phyloP scores from a whole-genome alignment of 2,888 invertebrate species.

The Cremastobaeus sp. region DNA sequence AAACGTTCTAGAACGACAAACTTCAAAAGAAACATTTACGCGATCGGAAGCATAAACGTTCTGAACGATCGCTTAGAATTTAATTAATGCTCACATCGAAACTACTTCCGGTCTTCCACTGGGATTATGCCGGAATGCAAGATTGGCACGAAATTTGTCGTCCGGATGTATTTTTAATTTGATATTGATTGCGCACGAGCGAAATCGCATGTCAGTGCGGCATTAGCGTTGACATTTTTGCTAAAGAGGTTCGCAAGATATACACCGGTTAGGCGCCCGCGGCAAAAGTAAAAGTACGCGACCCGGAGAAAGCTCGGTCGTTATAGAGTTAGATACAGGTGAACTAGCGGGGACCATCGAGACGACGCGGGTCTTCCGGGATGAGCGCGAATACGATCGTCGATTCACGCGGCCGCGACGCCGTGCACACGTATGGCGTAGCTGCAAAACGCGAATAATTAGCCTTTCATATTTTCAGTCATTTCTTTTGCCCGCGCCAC shows the following conservation, averaged over 20 bases:
- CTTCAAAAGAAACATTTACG: too few species aligned
- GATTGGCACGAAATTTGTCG: too few species aligned
- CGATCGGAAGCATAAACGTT: too few species aligned
- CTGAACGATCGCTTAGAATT: too few species aligned
- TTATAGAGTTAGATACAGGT: conserved; percentile 56
- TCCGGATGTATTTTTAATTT: neutral
- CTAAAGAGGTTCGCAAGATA: neutral
- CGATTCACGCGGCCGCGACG: conserved; percentile 1
- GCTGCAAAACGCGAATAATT: conserved; percentile 27
- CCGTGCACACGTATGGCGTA: conserved; percentile 19
- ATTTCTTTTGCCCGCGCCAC: conserved; percentile 7
- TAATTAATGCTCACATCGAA: too few species aligned
- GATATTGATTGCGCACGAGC: neutral
- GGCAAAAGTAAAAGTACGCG: conserved; percentile 77
- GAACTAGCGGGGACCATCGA: conserved; percentile 32
- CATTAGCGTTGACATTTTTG: conserved; percentile 36
- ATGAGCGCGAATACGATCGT: conserved; percentile 29
- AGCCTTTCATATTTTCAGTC: conserved; percentile 22
- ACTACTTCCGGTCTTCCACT: too few species aligned
- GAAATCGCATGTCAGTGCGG: conserved; percentile 7
- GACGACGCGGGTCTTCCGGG: conserved; percentile 25
- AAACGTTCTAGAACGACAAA: too few species aligned
- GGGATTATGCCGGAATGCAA: too few species aligned
- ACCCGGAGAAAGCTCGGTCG: conserved; percentile 73
- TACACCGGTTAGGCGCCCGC: conserved; percentile 66